Conservation (phyloP, 2,888 invertebrate species). For the Sialis lutaria region DNA sequence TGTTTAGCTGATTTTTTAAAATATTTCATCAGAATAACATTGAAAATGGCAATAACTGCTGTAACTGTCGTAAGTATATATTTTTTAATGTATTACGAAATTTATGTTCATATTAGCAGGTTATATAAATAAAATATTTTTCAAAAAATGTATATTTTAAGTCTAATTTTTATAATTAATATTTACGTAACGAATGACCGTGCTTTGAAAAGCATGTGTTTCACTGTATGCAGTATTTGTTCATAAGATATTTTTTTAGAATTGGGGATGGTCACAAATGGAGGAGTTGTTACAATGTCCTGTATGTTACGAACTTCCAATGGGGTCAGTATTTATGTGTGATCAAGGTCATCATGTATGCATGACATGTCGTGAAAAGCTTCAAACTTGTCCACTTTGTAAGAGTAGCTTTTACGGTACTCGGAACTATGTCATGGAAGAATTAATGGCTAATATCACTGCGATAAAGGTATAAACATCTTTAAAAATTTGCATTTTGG, state of each 20-base stretch:
- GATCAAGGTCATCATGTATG: constrained; percentile 38
- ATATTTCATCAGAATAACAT: too few species aligned
- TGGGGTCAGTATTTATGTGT: constrained; percentile 32
- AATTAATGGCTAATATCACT: constrained; percentile 29
- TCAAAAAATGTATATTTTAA: too few species aligned
- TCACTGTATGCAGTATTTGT: not conserved
- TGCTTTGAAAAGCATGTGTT: too few species aligned
- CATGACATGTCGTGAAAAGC: constrained; percentile 27
- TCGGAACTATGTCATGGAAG: constrained; percentile 36
- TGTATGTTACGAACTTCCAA: constrained; percentile 34
- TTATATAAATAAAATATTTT: too few species aligned
- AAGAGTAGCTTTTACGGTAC: constrained; percentile 31
- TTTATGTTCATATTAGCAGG: too few species aligned
- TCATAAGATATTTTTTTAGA: not conserved
- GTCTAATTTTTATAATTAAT: too few species aligned
- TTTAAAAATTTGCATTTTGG: too few species aligned
- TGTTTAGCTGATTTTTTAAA: too few species aligned
- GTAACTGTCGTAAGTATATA: too few species aligned
- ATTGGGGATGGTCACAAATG: constrained; percentile 16
- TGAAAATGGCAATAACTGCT: too few species aligned
- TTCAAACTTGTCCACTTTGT: constrained; percentile 34
- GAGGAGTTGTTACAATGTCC: constrained; percentile 38
- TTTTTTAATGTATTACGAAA: too few species aligned
- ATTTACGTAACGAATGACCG: too few species aligned
- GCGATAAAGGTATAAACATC: constrained; percentile 16